phyloP scores from a whole-genome alignment of 2,113 vertebrate species.

The Piprites chloris region DNA sequence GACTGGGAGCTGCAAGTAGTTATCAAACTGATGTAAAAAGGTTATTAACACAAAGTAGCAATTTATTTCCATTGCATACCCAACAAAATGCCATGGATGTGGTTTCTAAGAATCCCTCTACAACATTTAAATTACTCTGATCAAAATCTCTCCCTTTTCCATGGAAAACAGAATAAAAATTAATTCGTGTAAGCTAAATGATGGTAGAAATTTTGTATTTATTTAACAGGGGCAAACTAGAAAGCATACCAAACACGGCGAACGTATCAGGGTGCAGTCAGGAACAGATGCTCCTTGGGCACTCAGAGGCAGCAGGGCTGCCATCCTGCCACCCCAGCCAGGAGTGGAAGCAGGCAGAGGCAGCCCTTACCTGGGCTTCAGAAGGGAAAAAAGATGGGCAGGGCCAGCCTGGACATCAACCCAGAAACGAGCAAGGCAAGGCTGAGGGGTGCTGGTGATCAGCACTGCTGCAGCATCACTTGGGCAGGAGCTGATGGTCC shows the following conservation, averaged over 20 bases:
- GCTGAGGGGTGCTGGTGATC: not conserved
- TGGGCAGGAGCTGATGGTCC: not conserved
- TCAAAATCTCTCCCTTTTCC: constrained; percentile 45
- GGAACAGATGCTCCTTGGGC: not conserved
- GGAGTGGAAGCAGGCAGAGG: not conserved
- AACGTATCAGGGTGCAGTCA: not conserved
- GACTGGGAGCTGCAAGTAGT: constrained; percentile 43
- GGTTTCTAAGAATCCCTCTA: constrained; percentile 54
- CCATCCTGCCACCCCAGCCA: not conserved
- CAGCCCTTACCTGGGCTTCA: not conserved
- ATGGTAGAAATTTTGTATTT: constrained; percentile 18
- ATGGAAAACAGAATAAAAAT: not conserved
- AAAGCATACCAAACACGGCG: constrained; percentile 1
- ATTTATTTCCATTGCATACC: constrained; percentile 49
- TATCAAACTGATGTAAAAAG: constrained; percentile 56
- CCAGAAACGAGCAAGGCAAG: not conserved
- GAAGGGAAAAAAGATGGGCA: not conserved
- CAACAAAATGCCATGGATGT: constrained; percentile 53
- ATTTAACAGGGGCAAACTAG: not conserved
- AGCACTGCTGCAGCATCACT: not conserved
- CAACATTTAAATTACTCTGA: constrained; percentile 35
- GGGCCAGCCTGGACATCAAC: not conserved
- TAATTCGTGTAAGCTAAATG: constrained; percentile 2
- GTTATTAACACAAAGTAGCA: constrained; percentile 43
- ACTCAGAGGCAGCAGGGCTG: not conserved